phyloP scores from a whole-genome alignment of 2,888 invertebrate genomes.

The Agapostemon virescens region DNA sequence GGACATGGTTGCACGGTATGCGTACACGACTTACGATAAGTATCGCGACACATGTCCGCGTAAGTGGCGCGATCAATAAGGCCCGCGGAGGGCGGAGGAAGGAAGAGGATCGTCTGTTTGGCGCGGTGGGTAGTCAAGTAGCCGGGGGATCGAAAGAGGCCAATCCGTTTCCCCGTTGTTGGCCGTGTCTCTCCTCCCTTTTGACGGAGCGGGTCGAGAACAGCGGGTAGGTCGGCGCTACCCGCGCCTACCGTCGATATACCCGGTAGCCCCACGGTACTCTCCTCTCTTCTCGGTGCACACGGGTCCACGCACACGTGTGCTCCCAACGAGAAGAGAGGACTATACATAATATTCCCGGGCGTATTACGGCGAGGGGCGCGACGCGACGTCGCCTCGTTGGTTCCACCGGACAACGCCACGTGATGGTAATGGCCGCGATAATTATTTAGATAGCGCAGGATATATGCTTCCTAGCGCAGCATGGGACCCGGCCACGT shows the following conservation, averaged over 20 bases:
- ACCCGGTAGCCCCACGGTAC: constrained; percentile 38
- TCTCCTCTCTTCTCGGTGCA: constrained; percentile 5
- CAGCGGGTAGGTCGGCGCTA: constrained; percentile 40
- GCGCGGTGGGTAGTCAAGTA: constrained; percentile 65
- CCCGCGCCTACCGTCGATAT: constrained; percentile 25
- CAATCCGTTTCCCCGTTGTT: constrained; percentile 41
- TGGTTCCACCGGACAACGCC: constrained; percentile 75
- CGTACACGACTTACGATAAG: constrained; percentile 74
- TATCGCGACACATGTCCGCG: constrained; percentile 77
- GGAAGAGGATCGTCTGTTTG: constrained; percentile 66
- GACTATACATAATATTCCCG: constrained; percentile 71
- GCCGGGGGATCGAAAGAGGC: constrained; percentile 50
- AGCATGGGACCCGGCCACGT: constrained; percentile 75
- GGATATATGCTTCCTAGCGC: constrained; percentile 78
- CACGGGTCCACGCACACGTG: constrained; percentile 37
- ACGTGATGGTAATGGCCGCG: constrained; percentile 78
- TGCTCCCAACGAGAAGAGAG: constrained; percentile 6
- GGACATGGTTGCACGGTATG: constrained; percentile 66
- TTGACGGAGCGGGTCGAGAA: constrained; percentile 9
- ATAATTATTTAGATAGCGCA: constrained; percentile 79
- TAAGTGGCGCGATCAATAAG: constrained; percentile 77
- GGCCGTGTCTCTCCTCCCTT: constrained; percentile 15
- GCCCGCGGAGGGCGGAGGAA: constrained; percentile 46
- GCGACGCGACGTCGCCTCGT: constrained; percentile 69
- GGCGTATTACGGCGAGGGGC: constrained; percentile 66